Evolutionary conservation across 2,113 vertebrate genomes (phyloP).

Genomic region (Lates calcarifer): DNA sequence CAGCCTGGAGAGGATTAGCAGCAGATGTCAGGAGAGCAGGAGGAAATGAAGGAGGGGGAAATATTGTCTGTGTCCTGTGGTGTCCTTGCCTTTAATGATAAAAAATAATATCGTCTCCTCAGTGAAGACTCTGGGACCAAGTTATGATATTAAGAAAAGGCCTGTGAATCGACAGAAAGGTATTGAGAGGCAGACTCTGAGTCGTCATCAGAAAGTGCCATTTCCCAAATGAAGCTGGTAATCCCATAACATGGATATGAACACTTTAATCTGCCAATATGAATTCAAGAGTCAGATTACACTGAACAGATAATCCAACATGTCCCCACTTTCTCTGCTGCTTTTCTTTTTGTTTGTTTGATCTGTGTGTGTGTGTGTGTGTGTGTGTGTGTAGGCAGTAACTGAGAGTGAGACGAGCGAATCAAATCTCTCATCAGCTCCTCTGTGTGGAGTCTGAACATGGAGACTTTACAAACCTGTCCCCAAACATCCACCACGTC

Average conservation of each 20-base stretch:
- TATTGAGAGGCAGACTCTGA: too few species aligned
- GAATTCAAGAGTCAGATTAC: conserved; percentile 8
- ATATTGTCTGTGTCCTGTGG: not conserved
- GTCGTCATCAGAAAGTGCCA: conserved; percentile 2
- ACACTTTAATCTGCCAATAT: conserved; percentile 9
- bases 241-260: conserved; percentile 40
- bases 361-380: not conserved
- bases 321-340: too few species aligned
- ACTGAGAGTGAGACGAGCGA: too few species aligned
- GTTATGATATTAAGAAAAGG: not conserved
- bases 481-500: too few species aligned
- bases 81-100: not conserved
- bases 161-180: not conserved
- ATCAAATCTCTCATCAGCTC: too few species aligned
- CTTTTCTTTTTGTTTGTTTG: too few species aligned
- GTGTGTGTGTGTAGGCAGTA: not conserved
- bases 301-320: not conserved
- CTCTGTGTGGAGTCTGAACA: too few species aligned
- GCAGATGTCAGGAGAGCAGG: conserved; percentile 25
- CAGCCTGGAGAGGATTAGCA: conserved; percentile 40
- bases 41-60: not conserved
- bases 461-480: too few species aligned
- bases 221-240: conserved; percentile 47
- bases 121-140: not conserved
- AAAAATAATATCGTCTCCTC: not conserved